phyloP scores from a whole-genome alignment of 2,888 invertebrate species.

The Lochmaea capreae region DNA sequence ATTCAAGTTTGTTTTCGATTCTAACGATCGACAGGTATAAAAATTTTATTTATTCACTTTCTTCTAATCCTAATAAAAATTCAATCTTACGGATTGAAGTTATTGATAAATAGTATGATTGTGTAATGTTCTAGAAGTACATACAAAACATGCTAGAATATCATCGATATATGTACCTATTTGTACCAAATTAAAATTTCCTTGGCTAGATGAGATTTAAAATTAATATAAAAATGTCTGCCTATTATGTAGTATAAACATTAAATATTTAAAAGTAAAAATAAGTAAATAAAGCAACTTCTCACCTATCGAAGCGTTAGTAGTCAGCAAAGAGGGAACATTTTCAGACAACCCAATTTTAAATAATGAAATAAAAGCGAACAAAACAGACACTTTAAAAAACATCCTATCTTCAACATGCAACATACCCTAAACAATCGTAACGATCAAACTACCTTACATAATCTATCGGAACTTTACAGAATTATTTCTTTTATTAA shows the following conservation, averaged over 20 bases:
- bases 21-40: too few relatives aligned
- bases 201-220: too few relatives aligned
- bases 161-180: too few relatives aligned
- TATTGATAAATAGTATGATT: too few relatives aligned
- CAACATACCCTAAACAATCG: background rate
- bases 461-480: background rate
- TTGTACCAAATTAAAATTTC: too few relatives aligned
- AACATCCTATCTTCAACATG: slow-evolving; percentile 26
- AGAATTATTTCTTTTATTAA: background rate
- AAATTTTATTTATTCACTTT: too few relatives aligned
- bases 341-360: slow-evolving; percentile 65
- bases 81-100: too few relatives aligned
- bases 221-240: too few relatives aligned
- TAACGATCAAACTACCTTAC: background rate
- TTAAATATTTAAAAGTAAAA: background rate
- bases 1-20: too few relatives aligned
- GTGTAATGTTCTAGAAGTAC: too few relatives aligned
- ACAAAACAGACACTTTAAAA: slow-evolving; percentile 43
- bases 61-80: too few relatives aligned
- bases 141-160: too few relatives aligned
- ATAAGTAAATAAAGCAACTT: slow-evolving; percentile 6
- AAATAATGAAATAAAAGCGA: slow-evolving; percentile 39
- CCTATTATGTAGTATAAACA: background rate
- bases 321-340: slow-evolving; percentile 78
- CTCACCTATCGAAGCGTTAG: slow-evolving; percentile 81